Percentiles rank a stretch among this genome's conserved stretches.
These are phyloP conservation scores for Tillus elongatus DNA, from an alignment of 2,888 invertebrate genomes.

Conservation along the genomic window DNA sequence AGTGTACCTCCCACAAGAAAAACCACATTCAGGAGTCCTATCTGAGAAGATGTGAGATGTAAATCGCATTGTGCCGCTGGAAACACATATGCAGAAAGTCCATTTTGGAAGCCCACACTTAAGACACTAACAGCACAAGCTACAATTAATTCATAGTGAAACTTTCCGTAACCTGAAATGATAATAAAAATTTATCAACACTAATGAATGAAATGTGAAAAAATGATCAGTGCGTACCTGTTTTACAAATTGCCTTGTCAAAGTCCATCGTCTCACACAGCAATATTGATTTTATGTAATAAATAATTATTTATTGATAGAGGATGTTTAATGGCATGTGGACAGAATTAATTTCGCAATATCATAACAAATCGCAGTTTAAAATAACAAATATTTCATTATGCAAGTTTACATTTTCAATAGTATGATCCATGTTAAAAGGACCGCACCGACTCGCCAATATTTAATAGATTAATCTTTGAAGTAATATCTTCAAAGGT, in stretches of 20 bases:
- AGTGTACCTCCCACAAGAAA: constrained; percentile 63
- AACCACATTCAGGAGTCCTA: constrained; percentile 61
- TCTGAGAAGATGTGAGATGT: constrained; percentile 52
- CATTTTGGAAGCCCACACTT: constrained; percentile 56
- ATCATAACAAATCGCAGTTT: too few species aligned
- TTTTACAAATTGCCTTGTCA: constrained; percentile 17
- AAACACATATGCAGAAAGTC: constrained; percentile 60
- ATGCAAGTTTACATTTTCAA: too few species aligned
- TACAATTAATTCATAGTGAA: constrained; percentile 54
- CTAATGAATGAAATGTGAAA: background rate
- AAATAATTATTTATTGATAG: too few species aligned
- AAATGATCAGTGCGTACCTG: constrained; percentile 14
- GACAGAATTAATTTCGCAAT: too few species aligned
- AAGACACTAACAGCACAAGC: constrained; percentile 57
- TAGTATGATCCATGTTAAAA: too few species aligned
- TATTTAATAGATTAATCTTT: too few species aligned
- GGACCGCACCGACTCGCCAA: too few species aligned
- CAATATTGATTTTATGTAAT: too few species aligned
- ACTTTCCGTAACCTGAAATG: constrained; percentile 56
- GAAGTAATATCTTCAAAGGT: too few species aligned
- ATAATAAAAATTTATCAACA: background rate
- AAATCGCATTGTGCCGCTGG: constrained; percentile 66
- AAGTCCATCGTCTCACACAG: constrained; percentile 17
- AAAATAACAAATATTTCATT: too few species aligned
- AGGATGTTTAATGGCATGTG: too few species aligned